A percentile compares a stretch with the other conserved stretches of the same genome.
Evolutionary conservation across 2,113 vertebrate species (phyloP).

Genomic region (Xiphias gladius): DNA sequence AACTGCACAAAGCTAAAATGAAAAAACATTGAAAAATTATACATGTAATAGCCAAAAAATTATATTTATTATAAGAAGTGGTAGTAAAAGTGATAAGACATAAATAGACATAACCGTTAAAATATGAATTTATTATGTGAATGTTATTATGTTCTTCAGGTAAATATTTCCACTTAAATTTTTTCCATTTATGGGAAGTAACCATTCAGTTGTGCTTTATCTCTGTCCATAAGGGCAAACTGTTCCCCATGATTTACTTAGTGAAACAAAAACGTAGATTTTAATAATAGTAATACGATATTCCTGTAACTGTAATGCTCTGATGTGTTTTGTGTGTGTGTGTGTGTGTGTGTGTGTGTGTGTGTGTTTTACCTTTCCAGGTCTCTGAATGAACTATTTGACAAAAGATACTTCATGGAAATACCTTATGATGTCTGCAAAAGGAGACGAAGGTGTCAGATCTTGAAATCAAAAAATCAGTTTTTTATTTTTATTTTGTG

Average conservation of each 20-base stretch:
- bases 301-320: background rate
- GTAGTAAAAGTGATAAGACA: too few species aligned
- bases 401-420: conserved; percentile 91
- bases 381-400: conserved; percentile 88
- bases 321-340: background rate
- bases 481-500: too few species aligned
- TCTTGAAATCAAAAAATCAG: background rate
- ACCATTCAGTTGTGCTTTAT: background rate
- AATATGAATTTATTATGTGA: too few species aligned
- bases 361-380: conserved; percentile 76
- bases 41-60: too few species aligned
- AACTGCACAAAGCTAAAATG: background rate
- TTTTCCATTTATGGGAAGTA: too few species aligned
- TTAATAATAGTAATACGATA: background rate
- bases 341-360: background rate
- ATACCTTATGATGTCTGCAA: conserved; percentile 94
- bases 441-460: conserved; percentile 86
- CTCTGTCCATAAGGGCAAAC: background rate
- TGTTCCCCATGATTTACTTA: background rate
- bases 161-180: too few species aligned
- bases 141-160: too few species aligned
- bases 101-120: too few species aligned
- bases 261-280: background rate
- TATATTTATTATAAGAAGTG: too few species aligned
- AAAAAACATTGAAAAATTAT: too few species aligned